Base-by-base conservation (phyloP, 2,113 vertebrate genomes). In the Phycodurus eques region DNA sequence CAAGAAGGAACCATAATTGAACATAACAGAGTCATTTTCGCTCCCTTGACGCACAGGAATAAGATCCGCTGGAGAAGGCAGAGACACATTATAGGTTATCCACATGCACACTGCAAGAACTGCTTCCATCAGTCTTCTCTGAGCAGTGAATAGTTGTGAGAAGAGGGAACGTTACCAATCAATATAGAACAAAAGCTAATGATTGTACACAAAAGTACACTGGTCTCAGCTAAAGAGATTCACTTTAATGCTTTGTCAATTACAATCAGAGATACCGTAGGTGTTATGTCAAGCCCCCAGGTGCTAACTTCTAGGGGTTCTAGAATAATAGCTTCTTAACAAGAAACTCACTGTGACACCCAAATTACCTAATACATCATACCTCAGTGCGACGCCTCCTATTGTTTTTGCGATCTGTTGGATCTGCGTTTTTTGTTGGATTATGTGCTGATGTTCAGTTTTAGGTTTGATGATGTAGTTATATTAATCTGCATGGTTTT, bases 21-120 rank as follows among this genome's bases (percentile, higher is more conserved):
- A 84, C 65, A 56, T 20, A 86, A 65, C 79, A 73, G 73, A 83
- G 72, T 83, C 69, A 74, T 90, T 87, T 91, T 85, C 73, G 67
- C 82, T 80, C 27, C 72, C 31, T 77, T 77, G 79, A 73, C 68
- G 59, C 35, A 0, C 15, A 11, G 73, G 49, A 0, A 10, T 51
- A 49, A 51, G 69, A 76, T 78, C 20, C 77, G 77, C 75, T 70
- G 80, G 74, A 88, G 83, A 87, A 44, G 67, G 72, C 17, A 1
- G 60, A 79, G 81, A 89, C 83, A 72, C 77, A 84, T 86, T 87
- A 80, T 70, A 82, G 71, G 80, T 84, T 78, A 84, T 89, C 87
- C 64, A 51, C 82, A 89, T 90, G 86, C 85, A 83, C 75, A 63
- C 70, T 46, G 68, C 20, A 65, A 44, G 66, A 81, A 57, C 19